phyloP scores from a whole-genome alignment of 92 coral and sea anemone genomes.

The Phymanthus crucifer region DNA sequence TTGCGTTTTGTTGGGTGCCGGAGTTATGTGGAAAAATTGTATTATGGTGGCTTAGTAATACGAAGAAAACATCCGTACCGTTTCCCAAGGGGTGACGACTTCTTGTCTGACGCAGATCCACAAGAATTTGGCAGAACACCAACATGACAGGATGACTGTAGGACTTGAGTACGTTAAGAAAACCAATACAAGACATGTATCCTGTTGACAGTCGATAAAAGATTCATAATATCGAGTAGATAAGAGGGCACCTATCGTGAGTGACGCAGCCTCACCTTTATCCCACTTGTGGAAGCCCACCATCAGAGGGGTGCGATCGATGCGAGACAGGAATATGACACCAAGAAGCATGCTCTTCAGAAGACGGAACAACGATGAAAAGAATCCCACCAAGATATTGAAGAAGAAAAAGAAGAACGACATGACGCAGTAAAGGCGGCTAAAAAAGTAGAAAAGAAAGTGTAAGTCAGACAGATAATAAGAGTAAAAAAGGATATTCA shows the following conservation, averaged over 20 bases:
- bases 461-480: not conserved
- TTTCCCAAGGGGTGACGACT: not conserved
- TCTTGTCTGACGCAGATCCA: not conserved
- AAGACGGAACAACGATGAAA: slow-evolving; percentile 57
- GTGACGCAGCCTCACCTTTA: slow-evolving; percentile 42
- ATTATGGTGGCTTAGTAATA: too few species aligned
- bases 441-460: not conserved
- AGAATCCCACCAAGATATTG: slow-evolving; percentile 64
- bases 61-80: not conserved
- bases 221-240: not conserved
- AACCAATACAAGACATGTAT: slow-evolving; percentile 24
- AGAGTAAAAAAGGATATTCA: not conserved
- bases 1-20: too few species aligned
- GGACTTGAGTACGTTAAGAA: too few species aligned
- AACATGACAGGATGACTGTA: slow-evolving; percentile 5
- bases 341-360: slow-evolving; percentile 64
- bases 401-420: slow-evolving; percentile 81
- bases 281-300: slow-evolving; percentile 72
- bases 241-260: not conserved
- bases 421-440: slow-evolving; percentile 67
- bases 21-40: too few species aligned
- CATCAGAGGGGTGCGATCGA: slow-evolving; percentile 71
- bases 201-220: not conserved
- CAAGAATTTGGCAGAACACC: not conserved
- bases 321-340: slow-evolving; percentile 64